Conservation (phyloP, 2,888 invertebrate species). For the Melitaea athalia region DNA sequence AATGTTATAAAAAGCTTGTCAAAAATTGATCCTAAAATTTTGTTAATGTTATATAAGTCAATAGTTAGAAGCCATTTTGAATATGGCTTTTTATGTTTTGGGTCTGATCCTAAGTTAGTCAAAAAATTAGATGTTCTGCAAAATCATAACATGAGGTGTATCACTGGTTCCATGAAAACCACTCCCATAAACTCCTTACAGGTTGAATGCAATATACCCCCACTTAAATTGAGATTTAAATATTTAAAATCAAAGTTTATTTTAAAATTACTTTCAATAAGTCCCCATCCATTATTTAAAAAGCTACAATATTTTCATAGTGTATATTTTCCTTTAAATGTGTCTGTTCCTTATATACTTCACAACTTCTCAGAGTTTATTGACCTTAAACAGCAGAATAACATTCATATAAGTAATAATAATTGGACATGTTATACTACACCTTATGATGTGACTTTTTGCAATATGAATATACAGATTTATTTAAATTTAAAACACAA, state of each 20-base stretch:
- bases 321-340: conserved; percentile 8
- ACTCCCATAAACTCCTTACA: too few relatives aligned
- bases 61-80: conserved; percentile 34
- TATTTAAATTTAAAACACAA: conserved; percentile 11
- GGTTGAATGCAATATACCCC: too few relatives aligned
- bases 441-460: too few relatives aligned
- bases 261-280: too few relatives aligned
- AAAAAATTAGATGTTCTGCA: too few relatives aligned
- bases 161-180: too few relatives aligned
- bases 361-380: not conserved
- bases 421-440: conserved; percentile 4
- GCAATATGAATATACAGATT: conserved; percentile 11
- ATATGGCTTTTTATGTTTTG: conserved; percentile 32
- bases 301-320: too few relatives aligned
- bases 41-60: conserved; percentile 29
- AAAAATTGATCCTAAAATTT: too few relatives aligned
- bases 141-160: conserved; percentile 4
- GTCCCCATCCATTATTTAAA: too few relatives aligned
- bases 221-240: too few relatives aligned
- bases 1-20: too few relatives aligned
- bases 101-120: conserved; percentile 13
- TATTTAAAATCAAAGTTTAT: too few relatives aligned
- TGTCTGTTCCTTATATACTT: conserved; percentile 2
- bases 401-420: conserved; percentile 1
- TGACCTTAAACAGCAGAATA: not conserved